These are phyloP conservation scores for Megaustenia siamemsis DNA, from an alignment of 2,888 invertebrate genomes.

Conservation along the genomic window DNA sequence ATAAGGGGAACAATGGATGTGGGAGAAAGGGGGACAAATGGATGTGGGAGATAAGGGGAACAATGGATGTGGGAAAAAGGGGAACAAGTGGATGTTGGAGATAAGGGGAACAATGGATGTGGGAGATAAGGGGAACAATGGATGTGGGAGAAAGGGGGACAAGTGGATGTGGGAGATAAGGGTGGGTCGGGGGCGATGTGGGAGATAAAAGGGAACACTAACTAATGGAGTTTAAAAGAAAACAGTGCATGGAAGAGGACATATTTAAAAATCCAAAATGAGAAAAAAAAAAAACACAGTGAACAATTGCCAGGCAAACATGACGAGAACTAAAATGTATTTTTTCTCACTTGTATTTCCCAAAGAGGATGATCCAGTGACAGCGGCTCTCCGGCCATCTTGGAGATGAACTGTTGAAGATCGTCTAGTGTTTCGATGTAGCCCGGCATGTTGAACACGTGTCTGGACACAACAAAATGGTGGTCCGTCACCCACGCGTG, in stretches of 20 bases:
- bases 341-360: conserved; percentile 80
- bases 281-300: neutral
- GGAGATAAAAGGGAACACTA: neutral
- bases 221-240: too few relatives aligned
- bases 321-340: too few relatives aligned
- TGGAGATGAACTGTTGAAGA: conserved; percentile 81
- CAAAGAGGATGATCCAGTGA: conserved; percentile 81
- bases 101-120: too few relatives aligned
- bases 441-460: conserved; percentile 80
- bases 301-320: neutral
- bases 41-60: neutral
- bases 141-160: neutral
- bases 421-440: conserved; percentile 77
- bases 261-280: too few relatives aligned
- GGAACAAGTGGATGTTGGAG: too few relatives aligned
- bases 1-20: neutral
- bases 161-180: neutral
- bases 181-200: neutral
- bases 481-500: conserved; percentile 82
- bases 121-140: too few relatives aligned
- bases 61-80: neutral
- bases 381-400: conserved; percentile 80
- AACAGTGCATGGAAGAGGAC: too few relatives aligned
- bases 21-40: neutral
- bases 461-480: conserved; percentile 82